Percentiles rank a stretch among this genome's conserved stretches.
phyloP scores from a whole-genome alignment of 2,888 invertebrate species.

The Ditula angustiorana region DNA sequence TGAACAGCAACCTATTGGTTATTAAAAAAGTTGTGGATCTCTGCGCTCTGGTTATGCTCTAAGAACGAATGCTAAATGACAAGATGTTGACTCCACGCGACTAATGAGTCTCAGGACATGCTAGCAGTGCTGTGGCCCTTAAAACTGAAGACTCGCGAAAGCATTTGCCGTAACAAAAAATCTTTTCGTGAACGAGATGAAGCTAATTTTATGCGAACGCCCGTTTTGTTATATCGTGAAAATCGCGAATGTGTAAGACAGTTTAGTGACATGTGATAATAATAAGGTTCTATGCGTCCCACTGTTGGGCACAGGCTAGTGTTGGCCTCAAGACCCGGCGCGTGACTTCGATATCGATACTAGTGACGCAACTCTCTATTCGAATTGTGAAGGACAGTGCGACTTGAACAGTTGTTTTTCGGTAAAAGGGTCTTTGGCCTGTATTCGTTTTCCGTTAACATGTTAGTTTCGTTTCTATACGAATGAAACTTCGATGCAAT shows the following conservation, averaged over 20 bases:
- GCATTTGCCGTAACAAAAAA: too few relatives aligned
- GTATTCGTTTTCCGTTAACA: too few relatives aligned
- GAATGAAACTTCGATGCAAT: too few relatives aligned
- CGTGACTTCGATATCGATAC: not conserved
- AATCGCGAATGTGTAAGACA: constrained; percentile 1
- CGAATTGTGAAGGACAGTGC: not conserved
- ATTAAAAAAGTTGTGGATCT: too few relatives aligned
- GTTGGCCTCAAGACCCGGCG: not conserved
- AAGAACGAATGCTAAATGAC: too few relatives aligned
- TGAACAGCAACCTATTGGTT: too few relatives aligned
- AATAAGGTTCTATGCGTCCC: not conserved
- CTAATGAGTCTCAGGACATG: too few relatives aligned
- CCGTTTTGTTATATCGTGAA: constrained; percentile 3
- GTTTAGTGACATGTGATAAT: constrained; percentile 5
- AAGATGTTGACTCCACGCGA: too few relatives aligned
- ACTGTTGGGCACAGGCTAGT: not conserved
- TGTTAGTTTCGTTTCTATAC: too few relatives aligned
- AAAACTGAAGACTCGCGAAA: not conserved
- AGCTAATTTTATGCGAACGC: not conserved
- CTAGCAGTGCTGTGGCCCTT: too few relatives aligned
- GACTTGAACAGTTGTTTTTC: not conserved
- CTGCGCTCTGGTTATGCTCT: too few relatives aligned
- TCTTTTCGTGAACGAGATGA: too few relatives aligned
- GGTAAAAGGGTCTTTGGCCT: not conserved
- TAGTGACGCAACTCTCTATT: not conserved